phyloP scores from a whole-genome alignment of 1,140 invertebrate genomes.

The Lineus longissimus region DNA sequence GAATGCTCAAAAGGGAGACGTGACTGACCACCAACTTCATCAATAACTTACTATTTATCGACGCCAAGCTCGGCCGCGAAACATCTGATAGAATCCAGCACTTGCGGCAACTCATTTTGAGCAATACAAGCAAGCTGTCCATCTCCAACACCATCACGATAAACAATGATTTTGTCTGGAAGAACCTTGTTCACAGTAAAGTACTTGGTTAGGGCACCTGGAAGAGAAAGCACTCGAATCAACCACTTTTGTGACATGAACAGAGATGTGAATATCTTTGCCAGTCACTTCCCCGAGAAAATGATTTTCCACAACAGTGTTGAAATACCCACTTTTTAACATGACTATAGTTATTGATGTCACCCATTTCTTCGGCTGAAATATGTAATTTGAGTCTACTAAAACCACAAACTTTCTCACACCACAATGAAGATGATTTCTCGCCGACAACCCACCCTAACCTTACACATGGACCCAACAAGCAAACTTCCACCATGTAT shows the following conservation, averaged over 20 bases:
- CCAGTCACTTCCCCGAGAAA: not conserved
- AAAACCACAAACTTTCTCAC: too few relatives aligned
- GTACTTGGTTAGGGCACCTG: conserved; percentile 38
- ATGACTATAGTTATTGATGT: not conserved
- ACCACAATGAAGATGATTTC: too few relatives aligned
- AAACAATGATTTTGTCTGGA: conserved; percentile 81
- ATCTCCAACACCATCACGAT: conserved; percentile 87
- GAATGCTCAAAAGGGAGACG: not conserved
- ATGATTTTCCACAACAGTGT: not conserved
- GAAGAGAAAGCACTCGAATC: not conserved
- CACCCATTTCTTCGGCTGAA: not conserved
- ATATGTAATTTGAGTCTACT: too few relatives aligned
- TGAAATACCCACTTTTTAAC: not conserved
- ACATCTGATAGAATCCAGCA: conserved; percentile 46
- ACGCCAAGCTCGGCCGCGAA: conserved; percentile 7
- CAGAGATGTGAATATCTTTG: not conserved
- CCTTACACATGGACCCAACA: too few relatives aligned
- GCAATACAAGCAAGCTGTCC: conserved; percentile 69
- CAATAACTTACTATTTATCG: conserved; percentile 31
- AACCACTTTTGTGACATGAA: not conserved
- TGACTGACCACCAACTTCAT: not conserved
- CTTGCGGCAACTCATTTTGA: conserved; percentile 74
- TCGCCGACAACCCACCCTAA: too few relatives aligned
- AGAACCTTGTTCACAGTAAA: conserved; percentile 31
- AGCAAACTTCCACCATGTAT: too few relatives aligned